These are phyloP conservation scores for Tauraco hartlaubi DNA, from an alignment of 2,797 vertebrate genomes.

Conservation along the genomic window DNA sequence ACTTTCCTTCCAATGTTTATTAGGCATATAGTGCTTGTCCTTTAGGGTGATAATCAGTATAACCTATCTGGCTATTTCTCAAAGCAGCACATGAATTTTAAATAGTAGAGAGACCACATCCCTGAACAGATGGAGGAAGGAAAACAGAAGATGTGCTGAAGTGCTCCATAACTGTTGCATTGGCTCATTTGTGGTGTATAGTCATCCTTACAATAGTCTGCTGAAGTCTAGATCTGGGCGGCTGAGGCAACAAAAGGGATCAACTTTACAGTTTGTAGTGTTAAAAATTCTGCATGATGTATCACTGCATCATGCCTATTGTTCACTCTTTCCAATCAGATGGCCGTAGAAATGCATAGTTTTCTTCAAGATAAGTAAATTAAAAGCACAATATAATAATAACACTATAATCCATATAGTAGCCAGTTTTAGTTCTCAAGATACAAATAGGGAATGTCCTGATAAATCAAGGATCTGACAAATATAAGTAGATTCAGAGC, in stretches of 20 bases:
- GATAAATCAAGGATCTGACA: not conserved
- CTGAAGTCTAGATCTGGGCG: not conserved
- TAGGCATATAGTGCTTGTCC: not conserved
- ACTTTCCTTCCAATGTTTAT: not conserved
- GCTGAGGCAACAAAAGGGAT: not conserved
- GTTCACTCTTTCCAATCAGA: not conserved
- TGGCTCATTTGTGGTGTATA: not conserved
- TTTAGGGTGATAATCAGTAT: not conserved
- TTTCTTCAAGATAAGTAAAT: not conserved
- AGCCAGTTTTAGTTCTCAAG: not conserved
- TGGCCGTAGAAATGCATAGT: not conserved
- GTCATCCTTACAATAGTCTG: not conserved
- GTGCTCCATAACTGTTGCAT: not conserved
- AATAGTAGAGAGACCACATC: not conserved
- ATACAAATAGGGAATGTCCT: not conserved
- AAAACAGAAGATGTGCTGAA: not conserved
- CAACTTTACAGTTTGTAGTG: not conserved
- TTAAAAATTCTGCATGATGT: not conserved
- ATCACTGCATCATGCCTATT: not conserved
- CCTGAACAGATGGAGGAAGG: not conserved
- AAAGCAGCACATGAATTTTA: not conserved
- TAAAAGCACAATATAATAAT: not conserved
- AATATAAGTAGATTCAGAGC: not conserved
- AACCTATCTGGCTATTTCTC: not conserved
- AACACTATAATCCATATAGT: not conserved